Conservation (phyloP, 2,888 invertebrate species). For the Acleris emargana region DNA sequence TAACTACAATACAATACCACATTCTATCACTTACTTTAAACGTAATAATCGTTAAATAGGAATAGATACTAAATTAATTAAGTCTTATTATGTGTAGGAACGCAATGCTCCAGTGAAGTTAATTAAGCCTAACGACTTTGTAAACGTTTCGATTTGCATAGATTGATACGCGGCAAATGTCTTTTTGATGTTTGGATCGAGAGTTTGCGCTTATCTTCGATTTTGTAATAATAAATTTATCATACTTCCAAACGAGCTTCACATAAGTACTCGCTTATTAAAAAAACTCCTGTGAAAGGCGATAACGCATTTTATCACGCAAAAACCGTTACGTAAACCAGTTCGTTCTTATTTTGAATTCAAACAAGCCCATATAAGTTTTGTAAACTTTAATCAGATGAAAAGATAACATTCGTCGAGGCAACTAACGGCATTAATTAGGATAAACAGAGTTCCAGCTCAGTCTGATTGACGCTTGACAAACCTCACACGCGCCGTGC, state of each 20-base stretch:
- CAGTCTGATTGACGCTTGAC: conserved; percentile 21
- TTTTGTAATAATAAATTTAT: too few relatives aligned
- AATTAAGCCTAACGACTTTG: conserved; percentile 24
- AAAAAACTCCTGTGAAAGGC: too few relatives aligned
- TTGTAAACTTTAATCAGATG: conserved; percentile 21
- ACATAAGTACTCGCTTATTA: neutral
- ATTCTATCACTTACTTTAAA: conserved; percentile 3
- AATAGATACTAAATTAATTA: conserved; percentile 14
- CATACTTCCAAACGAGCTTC: neutral
- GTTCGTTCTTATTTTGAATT: too few relatives aligned
- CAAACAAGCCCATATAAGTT: neutral
- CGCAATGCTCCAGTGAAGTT: neutral
- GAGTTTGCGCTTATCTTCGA: neutral
- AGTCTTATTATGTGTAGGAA: neutral
- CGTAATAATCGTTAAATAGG: neutral
- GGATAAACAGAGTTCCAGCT: conserved; percentile 21
- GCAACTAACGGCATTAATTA: conserved; percentile 20
- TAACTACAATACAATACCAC: neutral
- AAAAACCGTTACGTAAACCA: too few relatives aligned
- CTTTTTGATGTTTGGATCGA: conserved; percentile 5
- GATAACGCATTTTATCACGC: too few relatives aligned
- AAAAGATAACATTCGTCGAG: conserved; percentile 20
- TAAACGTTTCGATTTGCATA: conserved; percentile 21
- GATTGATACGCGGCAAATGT: conserved; percentile 5
- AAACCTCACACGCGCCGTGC: conserved; percentile 36